These are phyloP conservation scores for Mastomys coucha DNA, from an alignment of 2,113 vertebrate genomes.

Conservation along the genomic window DNA sequence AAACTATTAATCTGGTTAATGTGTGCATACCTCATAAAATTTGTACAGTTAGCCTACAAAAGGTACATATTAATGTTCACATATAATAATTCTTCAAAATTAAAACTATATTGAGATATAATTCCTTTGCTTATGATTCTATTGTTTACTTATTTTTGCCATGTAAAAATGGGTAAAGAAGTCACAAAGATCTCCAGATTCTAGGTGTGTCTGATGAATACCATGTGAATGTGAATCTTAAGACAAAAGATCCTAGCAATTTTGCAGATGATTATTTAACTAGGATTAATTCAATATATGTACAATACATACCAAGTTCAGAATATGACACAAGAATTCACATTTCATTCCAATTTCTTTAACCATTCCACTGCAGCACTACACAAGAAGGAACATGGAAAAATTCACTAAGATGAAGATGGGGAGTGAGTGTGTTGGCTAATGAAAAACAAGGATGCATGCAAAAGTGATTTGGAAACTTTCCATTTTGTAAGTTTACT, in stretches of 20 bases:
- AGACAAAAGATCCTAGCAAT: neutral
- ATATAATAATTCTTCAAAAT: neutral
- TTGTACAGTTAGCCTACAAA: neutral
- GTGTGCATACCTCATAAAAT: neutral
- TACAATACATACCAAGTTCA: neutral
- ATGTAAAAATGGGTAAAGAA: neutral
- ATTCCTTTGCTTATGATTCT: neutral
- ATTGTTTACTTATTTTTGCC: neutral
- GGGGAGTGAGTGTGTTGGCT: no score
- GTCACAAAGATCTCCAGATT: no score
- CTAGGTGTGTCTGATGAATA: neutral
- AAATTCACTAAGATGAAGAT: neutral
- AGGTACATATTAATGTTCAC: neutral
- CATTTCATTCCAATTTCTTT: neutral
- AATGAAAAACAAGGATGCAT: neutral
- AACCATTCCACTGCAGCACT: neutral
- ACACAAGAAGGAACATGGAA: neutral
- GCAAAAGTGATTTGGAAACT: neutral
- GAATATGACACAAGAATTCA: neutral
- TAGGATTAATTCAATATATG: neutral
- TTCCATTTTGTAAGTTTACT: neutral
- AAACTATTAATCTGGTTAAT: neutral
- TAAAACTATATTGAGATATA: neutral
- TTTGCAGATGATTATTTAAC: neutral
- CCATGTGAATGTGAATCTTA: neutral